Percentiles rank a stretch among this genome's conserved stretches.
Conservation (phyloP, 2,113 vertebrate genomes). For the Neoarius graeffei region DNA sequence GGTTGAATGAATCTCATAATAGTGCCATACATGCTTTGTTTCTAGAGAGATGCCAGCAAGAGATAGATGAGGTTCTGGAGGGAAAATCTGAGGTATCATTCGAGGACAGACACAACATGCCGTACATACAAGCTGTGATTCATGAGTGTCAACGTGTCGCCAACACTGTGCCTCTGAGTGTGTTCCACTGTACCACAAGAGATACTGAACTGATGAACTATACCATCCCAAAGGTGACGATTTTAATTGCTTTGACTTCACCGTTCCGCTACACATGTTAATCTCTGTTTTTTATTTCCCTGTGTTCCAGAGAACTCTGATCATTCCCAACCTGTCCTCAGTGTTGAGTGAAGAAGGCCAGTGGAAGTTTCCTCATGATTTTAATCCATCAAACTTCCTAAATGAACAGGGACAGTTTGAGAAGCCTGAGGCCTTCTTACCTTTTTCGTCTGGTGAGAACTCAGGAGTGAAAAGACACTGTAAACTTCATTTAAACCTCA, state of each 20-base stretch:
- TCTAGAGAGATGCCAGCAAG: constrained; percentile 53
- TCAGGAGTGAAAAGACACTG: too few species aligned
- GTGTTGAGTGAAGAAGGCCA: constrained; percentile 73
- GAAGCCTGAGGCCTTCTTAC: too few species aligned
- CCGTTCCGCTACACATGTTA: neutral
- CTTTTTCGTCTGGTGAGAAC: too few species aligned
- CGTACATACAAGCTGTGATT: constrained; percentile 59
- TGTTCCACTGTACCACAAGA: constrained; percentile 26
- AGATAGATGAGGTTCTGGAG: constrained; percentile 58
- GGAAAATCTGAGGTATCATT: constrained; percentile 39
- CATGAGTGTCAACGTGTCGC: constrained; percentile 61
- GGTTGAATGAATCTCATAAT: neutral
- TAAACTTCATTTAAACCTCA: too few species aligned
- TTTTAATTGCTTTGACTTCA: neutral
- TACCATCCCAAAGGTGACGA: constrained; percentile 60
- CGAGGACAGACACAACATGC: constrained; percentile 61
- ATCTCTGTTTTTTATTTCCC: neutral
- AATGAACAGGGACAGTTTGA: too few species aligned
- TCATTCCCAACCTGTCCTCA: constrained; percentile 58
- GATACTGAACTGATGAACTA: constrained; percentile 61
- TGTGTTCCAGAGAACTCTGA: constrained; percentile 68
- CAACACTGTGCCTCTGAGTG: constrained; percentile 55
- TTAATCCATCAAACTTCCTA: neutral
- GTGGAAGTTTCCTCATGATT: constrained; percentile 75
- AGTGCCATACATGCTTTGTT: neutral